phyloP scores from a whole-genome alignment of 2,797 vertebrate species.

The Malurus splendens region DNA sequence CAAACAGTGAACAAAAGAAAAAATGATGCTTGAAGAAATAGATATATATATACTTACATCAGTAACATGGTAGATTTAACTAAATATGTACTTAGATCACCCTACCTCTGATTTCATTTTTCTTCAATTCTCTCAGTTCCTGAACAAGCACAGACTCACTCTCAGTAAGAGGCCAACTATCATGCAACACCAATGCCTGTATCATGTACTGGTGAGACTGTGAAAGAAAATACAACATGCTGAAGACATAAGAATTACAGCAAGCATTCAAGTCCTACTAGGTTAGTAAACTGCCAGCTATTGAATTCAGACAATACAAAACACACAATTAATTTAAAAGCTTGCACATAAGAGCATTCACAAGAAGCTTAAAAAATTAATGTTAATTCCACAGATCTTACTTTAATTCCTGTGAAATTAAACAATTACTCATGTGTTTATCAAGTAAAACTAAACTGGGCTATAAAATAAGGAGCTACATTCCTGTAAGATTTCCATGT shows the following conservation, averaged over 20 bases:
- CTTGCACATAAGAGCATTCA: neutral
- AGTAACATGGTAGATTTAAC: neutral
- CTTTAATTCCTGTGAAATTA: constrained; percentile 12
- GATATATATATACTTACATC: too few relatives aligned
- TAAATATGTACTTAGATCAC: neutral
- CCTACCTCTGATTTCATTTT: constrained; percentile 80
- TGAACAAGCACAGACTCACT: constrained; percentile 75
- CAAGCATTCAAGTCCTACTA: neutral
- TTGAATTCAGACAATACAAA: neutral
- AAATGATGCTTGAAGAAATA: neutral
- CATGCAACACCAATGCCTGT: constrained; percentile 79
- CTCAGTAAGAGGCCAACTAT: constrained; percentile 84
- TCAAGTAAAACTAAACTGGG: neutral
- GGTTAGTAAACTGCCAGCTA: neutral
- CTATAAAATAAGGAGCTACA: neutral
- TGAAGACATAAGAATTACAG: neutral
- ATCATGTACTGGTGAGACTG: constrained; percentile 84
- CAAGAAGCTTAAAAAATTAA: constrained; percentile 16
- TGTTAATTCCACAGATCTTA: neutral
- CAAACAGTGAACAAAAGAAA: neutral
- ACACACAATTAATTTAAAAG: neutral
- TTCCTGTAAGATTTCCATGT: neutral
- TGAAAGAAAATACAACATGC: constrained; percentile 40
- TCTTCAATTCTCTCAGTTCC: constrained; percentile 77
- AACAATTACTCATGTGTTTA: constrained; percentile 27